Conservation (phyloP, 2,113 vertebrate genomes). For the Glaucomys volans region DNA sequence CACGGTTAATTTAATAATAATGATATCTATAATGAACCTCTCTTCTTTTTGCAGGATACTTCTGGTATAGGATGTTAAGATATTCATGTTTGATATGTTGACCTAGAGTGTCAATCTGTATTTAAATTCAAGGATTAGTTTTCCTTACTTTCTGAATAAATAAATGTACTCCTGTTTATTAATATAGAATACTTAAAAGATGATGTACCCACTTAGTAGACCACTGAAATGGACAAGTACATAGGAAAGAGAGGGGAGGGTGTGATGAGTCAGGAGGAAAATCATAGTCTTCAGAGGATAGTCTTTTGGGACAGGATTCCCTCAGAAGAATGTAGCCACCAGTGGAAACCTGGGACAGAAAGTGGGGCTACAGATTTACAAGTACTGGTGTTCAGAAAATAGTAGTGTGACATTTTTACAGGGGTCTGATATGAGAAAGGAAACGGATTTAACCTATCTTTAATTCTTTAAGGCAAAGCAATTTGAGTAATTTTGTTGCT, state of each 20-base stretch:
- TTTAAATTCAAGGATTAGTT: constrained; percentile 33
- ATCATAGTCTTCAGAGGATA: neutral
- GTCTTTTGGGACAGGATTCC: neutral
- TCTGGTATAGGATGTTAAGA: neutral
- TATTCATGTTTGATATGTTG: constrained; percentile 21
- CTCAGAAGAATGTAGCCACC: constrained; percentile 17
- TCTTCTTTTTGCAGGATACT: neutral
- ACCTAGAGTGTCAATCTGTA: constrained; percentile 8
- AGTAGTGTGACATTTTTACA: neutral
- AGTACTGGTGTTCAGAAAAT: neutral
- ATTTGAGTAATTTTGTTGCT: constrained; percentile 49
- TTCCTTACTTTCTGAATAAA: constrained; percentile 53
- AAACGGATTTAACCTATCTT: neutral
- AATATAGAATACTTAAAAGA: neutral
- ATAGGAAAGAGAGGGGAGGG: neutral
- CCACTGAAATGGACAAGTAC: constrained; percentile 11
- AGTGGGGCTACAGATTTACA: neutral
- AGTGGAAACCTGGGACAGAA: neutral
- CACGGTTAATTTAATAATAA: constrained; percentile 53
- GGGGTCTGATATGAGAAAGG: neutral
- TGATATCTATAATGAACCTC: neutral
- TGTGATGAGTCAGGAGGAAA: neutral
- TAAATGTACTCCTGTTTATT: neutral
- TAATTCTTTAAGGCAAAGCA: constrained; percentile 52
- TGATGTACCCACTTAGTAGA: neutral